Base-by-base conservation (phyloP, 2,888 invertebrate species). In the Hypena proboscidalis region DNA sequence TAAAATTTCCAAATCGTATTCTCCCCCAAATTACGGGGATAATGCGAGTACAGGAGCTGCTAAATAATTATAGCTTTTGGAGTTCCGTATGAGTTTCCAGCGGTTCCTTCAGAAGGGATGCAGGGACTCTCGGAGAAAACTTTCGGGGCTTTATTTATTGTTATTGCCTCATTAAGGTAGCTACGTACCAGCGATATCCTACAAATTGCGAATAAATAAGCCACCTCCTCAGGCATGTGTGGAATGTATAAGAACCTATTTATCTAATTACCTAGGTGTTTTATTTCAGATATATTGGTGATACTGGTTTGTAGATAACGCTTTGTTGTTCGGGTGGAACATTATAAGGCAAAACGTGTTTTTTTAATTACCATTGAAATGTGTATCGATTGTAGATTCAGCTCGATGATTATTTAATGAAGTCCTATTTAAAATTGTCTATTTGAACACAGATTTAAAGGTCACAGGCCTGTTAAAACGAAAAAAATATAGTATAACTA, bases 91-190 rank as follows among this genome's bases (percentile, higher is more conserved):
- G 82, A 82, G 80, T 79, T 77, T 66, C 67, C 72, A 78, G 77
- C 68, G 80, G 84, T 81, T 85, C 77, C 84, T 87, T 85, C 77
- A 74, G 76, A 84, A 86, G 88, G 85, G 67, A 75, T 76, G 73
- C 83, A 78, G 81, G 76, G 79, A 78, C 77, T 77, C 77, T 77
- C 80, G 76, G 77, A 86, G 85, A 85, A 87, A 90, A 90, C 82
- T 90, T 90, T 90, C 84, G 90, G 90, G 90, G 84, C 90, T 80
- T 88, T 90, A 90, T 90, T 90, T 90, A 90, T 90, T 89, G 90
- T 90, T 90, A 90, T 90, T 87, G 78, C 89, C 88, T 90, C 90
- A 90, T 90, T 90, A 90, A 85, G 85, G 85, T 85, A 80, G 84
- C 82, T 85, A 84, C 85, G 82, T 83, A 85, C 82, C 78, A 82